These are phyloP conservation scores for Lissocephala sabroskyi DNA, from an alignment of 2,888 invertebrate species.

Conservation along the genomic window DNA sequence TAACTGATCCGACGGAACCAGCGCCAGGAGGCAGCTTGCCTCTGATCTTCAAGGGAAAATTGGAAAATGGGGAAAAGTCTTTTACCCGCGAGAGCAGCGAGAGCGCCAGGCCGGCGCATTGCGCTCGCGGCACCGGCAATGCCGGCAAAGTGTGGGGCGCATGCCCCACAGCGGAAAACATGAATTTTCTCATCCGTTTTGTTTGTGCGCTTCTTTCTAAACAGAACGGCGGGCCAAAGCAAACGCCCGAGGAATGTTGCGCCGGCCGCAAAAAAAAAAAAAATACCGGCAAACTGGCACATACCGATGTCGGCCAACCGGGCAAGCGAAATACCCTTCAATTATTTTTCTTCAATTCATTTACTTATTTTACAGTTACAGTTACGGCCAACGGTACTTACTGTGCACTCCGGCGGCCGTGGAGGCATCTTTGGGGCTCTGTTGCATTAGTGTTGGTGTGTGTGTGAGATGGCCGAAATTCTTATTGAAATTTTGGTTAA, in stretches of 20 bases:
- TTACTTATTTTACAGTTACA: too few relatives aligned
- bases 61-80: constrained; percentile 14
- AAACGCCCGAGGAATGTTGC: not conserved
- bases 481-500: too few relatives aligned
- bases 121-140: not conserved
- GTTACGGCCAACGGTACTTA: too few relatives aligned
- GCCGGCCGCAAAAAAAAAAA: too few relatives aligned
- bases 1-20: constrained; percentile 58
- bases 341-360: too few relatives aligned
- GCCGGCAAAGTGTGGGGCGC: not conserved
- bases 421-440: too few relatives aligned
- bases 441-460: too few relatives aligned
- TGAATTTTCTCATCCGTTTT: not conserved
- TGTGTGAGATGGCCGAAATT: too few relatives aligned
- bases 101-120: not conserved
- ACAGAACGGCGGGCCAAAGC: constrained; percentile 1
- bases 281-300: not conserved
- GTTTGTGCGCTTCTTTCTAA: constrained; percentile 1
- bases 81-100: not conserved
- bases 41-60: constrained; percentile 19
- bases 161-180: not conserved
- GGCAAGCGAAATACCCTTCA: too few relatives aligned
- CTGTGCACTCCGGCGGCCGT: too few relatives aligned
- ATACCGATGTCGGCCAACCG: not conserved
- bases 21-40: constrained; percentile 25